Evolutionary conservation across 1,140 invertebrate species (phyloP).

Genomic region (Druon quercuslanigerum): DNA sequence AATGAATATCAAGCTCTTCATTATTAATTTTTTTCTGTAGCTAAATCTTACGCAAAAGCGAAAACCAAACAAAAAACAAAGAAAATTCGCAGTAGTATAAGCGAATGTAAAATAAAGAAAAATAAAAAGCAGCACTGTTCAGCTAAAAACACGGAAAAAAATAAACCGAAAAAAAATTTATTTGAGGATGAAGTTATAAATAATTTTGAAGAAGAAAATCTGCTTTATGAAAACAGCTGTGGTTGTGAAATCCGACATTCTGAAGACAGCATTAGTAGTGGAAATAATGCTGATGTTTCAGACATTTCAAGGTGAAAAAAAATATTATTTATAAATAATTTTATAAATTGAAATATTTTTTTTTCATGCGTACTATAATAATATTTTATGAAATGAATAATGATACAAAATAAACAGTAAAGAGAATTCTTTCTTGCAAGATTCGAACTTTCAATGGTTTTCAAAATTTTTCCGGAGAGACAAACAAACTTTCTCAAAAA

Average conservation of each 20-base stretch:
- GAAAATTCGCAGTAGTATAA: not conserved
- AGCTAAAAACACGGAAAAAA: not conserved
- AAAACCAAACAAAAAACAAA: not conserved
- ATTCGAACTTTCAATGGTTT: too few species aligned
- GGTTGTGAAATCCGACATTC: not conserved
- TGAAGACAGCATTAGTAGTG: conserved; percentile 2
- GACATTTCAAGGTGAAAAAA: not conserved
- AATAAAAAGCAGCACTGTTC: not conserved
- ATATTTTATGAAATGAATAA: too few species aligned
- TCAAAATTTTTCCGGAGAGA: too few species aligned
- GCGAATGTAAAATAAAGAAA: not conserved
- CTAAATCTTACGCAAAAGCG: not conserved
- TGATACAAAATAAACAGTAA: too few species aligned
- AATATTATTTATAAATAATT: too few species aligned
- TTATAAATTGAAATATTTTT: too few species aligned
- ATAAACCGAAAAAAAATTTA: not conserved
- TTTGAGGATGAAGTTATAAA: not conserved
- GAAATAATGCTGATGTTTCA: conserved; percentile 19
- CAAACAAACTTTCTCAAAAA: too few species aligned
- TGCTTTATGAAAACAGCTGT: not conserved
- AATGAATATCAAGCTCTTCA: too few species aligned
- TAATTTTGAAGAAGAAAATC: not conserved
- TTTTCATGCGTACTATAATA: too few species aligned
- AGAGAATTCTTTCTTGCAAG: too few species aligned
- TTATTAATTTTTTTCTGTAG: too few species aligned